These are phyloP conservation scores for Cantharis flavilabris DNA, from an alignment of 2,888 invertebrate genomes.

Conservation along the genomic window DNA sequence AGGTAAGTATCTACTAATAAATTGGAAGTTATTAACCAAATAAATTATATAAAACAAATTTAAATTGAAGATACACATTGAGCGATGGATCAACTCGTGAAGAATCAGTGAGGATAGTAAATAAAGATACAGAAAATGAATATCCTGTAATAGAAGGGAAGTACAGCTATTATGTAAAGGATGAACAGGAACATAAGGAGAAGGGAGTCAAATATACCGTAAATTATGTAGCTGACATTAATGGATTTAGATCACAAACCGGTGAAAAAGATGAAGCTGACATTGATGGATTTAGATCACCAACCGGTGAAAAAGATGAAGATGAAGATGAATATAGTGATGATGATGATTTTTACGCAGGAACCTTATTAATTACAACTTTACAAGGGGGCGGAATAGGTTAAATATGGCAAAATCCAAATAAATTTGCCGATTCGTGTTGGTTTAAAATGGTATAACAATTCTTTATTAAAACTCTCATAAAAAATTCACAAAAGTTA, in stretches of 20 bases:
- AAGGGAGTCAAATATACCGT: neutral
- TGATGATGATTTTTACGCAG: too few species aligned
- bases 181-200: neutral
- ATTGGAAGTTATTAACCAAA: too few species aligned
- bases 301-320: neutral
- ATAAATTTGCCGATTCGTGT: too few species aligned
- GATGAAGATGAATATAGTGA: too few species aligned
- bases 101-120: neutral
- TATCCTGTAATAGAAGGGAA: neutral
- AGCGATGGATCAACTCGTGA: neutral
- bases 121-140: neutral
- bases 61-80: neutral
- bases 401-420: neutral
- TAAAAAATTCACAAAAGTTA: too few species aligned
- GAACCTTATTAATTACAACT: neutral
- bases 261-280: neutral
- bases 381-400: conserved; percentile 7
- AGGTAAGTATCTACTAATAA: too few species aligned
- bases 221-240: neutral
- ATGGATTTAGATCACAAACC: neutral
- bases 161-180: neutral
- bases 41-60: neutral
- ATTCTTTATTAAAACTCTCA: too few species aligned
- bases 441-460: too few species aligned
- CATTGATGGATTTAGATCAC: neutral